These are phyloP conservation scores for Rhinichthys klamathensis DNA, from an alignment of 2,113 vertebrate genomes.

Conservation along the genomic window DNA sequence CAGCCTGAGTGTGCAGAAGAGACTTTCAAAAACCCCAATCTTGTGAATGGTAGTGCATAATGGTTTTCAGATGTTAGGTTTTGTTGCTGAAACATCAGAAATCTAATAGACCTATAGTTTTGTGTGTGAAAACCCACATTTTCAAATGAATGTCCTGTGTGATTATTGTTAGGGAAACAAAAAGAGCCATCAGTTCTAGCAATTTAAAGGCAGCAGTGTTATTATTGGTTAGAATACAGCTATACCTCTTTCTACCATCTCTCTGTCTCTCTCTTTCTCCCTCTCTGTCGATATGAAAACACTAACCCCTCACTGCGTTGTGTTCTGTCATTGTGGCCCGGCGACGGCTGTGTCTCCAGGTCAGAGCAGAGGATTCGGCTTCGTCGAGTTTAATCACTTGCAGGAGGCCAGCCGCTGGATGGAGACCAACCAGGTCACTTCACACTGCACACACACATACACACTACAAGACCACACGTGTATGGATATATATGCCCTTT, in stretches of 20 bases:
- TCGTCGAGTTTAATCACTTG: conserved; percentile 97
- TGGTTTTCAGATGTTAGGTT: neutral
- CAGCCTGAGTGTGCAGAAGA: neutral
- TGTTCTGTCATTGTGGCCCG: conserved; percentile 81
- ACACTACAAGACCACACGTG: conserved; percentile 57
- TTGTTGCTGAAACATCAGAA: neutral
- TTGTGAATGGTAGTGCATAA: neutral
- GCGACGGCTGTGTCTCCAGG: conserved; percentile 87
- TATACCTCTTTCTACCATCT: neutral
- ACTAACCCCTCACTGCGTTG: conserved; percentile 84
- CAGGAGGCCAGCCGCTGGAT: conserved; percentile 95
- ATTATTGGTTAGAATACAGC: conserved; percentile 22
- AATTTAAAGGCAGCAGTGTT: neutral
- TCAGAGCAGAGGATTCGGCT: conserved; percentile 97
- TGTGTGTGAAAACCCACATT: neutral
- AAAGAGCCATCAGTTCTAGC: neutral
- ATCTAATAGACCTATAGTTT: neutral
- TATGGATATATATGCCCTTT: conserved; percentile 31
- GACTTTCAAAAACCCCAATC: neutral
- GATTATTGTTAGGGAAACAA: neutral
- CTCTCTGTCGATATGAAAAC: conserved; percentile 71
- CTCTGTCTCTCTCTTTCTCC: conserved; percentile 58
- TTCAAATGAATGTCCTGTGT: neutral
- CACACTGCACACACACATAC: conserved; percentile 82
- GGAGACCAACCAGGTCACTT: conserved; percentile 97